phyloP scores from a whole-genome alignment of 2,888 invertebrate species.

The Cerastis rubricosa region DNA sequence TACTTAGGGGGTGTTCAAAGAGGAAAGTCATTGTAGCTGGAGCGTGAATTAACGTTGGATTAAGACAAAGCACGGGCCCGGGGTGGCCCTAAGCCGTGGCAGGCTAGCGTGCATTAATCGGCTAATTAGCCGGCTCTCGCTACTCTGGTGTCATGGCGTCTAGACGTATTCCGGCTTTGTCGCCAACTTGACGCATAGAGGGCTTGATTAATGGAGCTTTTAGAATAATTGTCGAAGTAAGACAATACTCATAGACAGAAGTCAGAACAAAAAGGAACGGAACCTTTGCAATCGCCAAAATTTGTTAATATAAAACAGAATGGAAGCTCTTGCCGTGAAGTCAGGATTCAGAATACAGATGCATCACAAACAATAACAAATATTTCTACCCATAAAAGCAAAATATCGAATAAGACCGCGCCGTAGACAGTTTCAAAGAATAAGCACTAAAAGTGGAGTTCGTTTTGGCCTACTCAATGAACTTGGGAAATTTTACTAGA shows the following conservation, averaged over 20 bases:
- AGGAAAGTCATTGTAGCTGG: conserved; percentile 30
- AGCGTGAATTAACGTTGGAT: conserved; percentile 46
- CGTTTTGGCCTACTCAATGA: conserved; percentile 79
- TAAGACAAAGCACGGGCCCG: conserved; percentile 59
- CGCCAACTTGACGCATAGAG: conserved; percentile 63
- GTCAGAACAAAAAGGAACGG: background rate
- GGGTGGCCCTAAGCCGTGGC: conserved; percentile 53
- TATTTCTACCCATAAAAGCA: conserved; percentile 15
- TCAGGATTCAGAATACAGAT: conserved; percentile 15
- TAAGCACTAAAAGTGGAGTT: conserved; percentile 73
- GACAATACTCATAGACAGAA: background rate
- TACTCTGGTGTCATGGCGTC: conserved; percentile 73
- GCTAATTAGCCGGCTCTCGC: conserved; percentile 78
- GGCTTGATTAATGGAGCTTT: conserved; percentile 65
- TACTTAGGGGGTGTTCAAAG: conserved; percentile 15
- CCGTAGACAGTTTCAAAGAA: conserved; percentile 71
- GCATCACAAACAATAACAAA: conserved; percentile 45
- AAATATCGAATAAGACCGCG: conserved; percentile 35
- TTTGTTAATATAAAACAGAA: background rate
- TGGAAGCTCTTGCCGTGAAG: background rate
- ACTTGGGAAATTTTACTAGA: conserved; percentile 79
- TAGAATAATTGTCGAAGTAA: conserved; percentile 52
- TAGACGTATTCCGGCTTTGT: conserved; percentile 80
- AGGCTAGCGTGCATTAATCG: conserved; percentile 73
- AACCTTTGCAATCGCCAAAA: background rate